Base-by-base conservation (phyloP, 1,140 invertebrate genomes). In the Pissodes strobi region DNA sequence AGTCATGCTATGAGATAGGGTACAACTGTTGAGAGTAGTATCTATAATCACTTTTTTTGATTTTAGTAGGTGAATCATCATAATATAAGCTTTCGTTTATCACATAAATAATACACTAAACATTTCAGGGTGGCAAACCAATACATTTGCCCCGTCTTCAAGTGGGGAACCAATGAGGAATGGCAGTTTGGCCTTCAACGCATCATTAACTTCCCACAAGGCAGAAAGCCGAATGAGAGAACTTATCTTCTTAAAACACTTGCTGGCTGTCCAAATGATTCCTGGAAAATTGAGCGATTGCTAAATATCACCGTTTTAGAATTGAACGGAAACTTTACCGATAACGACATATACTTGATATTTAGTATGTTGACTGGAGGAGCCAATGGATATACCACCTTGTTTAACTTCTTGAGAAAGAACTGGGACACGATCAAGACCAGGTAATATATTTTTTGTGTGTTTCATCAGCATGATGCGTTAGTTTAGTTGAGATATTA, bases 151-250 rank as follows among this genome's bases (percentile, higher is more conserved):
- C 87, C 89, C 3, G 87, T 91, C 1, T 90, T 91, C 69, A 86
- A 87, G 76, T 90, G 87, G 85, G 90, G 90, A 0, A 85, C 87
- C 0, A 79, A 82, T 59, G 84, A 89, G 23, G 89, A 92, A 77
- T 92, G 89, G 89, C 83, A 90, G 65, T 91, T 91, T 71, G 89
- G 88, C 56, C 79, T 92, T 0, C 82, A 90, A 58, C 81, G 88
- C 12, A 83, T 91, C 0, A 85, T 88, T 19, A 85, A 90, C 66
- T 91, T 91, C 76, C 87, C 89, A 0, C 73, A 81, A 2, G 82
- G 81, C 1, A 79, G 88, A 43, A 87, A 84, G 58, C 83, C 85
- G 67, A 89, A 84, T 67, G 90, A 91, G 76, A 78, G 89, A 68
- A 89, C 88, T 0, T 90, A 88, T 74, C 79, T 91, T 0, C 74